These are phyloP conservation scores for Pterois miles DNA, from an alignment of 2,797 vertebrate genomes.

Conservation along the genomic window DNA sequence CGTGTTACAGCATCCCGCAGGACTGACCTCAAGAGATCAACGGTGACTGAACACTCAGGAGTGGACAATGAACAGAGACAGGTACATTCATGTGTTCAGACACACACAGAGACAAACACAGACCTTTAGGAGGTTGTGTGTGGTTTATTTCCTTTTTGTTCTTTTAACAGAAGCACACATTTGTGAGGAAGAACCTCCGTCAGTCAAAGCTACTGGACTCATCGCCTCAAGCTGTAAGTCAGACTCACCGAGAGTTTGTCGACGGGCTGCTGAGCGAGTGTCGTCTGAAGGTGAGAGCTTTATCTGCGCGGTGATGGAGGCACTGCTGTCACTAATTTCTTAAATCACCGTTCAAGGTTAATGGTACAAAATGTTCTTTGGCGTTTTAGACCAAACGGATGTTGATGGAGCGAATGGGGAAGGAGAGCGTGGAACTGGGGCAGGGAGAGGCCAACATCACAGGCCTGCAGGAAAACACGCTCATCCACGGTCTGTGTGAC, in stretches of 20 bases:
- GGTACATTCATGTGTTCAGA: conserved; percentile 58
- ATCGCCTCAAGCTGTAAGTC: conserved; percentile 91
- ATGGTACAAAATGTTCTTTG: not conserved
- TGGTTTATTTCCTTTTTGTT: conserved; percentile 69
- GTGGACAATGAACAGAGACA: conserved; percentile 92
- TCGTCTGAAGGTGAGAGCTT: conserved; percentile 90
- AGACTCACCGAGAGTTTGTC: conserved; percentile 96
- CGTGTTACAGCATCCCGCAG: conserved; percentile 88
- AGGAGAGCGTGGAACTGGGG: conserved; percentile 92
- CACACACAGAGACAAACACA: not conserved
- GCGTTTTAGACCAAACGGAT: conserved; percentile 92
- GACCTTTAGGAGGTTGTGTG: not conserved
- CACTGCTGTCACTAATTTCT: not conserved
- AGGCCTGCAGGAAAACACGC: conserved; percentile 94
- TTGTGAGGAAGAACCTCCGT: conserved; percentile 87
- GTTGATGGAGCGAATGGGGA: conserved; percentile 98
- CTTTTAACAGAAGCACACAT: conserved; percentile 88
- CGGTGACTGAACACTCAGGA: conserved; percentile 84
- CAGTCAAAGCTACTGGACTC: conserved; percentile 94
- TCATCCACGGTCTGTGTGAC: conserved; percentile 96
- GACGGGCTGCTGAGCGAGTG: conserved; percentile 96
- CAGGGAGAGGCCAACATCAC: conserved; percentile 96
- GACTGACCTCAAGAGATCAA: conserved; percentile 84
- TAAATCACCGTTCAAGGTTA: not conserved
- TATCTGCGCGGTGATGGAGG: not conserved